Evolutionary conservation across 2,888 invertebrate genomes (phyloP), one percentile per base, ranked within the genome.

Genomic region (Pachliopta kotzebuea): DNA sequence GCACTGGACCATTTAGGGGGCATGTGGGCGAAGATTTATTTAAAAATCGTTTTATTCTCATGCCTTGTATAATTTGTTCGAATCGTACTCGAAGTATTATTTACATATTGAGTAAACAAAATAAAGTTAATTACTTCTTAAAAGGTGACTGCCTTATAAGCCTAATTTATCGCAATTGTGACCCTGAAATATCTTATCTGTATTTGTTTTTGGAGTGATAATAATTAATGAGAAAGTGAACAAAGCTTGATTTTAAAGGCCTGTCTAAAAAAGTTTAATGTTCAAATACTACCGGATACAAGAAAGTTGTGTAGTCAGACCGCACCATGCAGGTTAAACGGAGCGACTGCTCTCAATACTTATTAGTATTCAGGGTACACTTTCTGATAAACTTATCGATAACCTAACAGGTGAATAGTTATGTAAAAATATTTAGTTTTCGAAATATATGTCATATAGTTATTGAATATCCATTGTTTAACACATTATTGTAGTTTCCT

Each of bases 371-470:
- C 72, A 49, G 65, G 66, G 56, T 69, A 70, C 72, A 76, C 79
- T 81, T 79, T 80, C 79, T 78, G 85, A 84, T 84, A 74, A 74
- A 77, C 76, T 78, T 76, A 70, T 69, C 71, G 83, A 82, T 83
- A 83, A 70, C 54, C 68, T 69, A 73, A 73, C 77, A 74, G 76
- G 74, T 79, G 76, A 76, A 76, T 66, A 74, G 57, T 65, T 68
- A 59, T 45, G 23, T 50, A 4, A 59, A 49, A 63, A 58, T n/a
- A 20, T 37, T 42, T 8, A 23, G 17, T 37, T 58, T 31, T 50
- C 29, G 21, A 29, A 26, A 24, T 56, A 17, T 56, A 11, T 62
- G 49, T 49, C 20, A 49, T 49, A 7, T 49, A 20, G n/a, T 49
- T n/a, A 37, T 37, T 11, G 14, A 14, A 37, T n/a, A 37, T 37